Evolutionary conservation across 2,888 invertebrate genomes (phyloP), one percentile per base, ranked within the genome.

Genomic region (Formica aserva): DNA sequence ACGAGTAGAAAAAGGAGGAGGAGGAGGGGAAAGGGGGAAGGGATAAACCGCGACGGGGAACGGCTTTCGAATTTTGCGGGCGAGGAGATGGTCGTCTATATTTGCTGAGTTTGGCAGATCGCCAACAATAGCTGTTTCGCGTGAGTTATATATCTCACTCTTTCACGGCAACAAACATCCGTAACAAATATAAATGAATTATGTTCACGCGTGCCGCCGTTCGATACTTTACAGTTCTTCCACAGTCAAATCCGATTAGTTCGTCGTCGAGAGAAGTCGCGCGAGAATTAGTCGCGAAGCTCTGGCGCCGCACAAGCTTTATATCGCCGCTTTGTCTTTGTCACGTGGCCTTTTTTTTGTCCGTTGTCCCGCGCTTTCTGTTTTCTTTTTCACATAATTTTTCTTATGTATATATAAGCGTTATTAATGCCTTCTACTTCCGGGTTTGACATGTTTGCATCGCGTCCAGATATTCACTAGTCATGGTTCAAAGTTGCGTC

Each of bases 141-240:
- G 85, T 85, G 88, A 88, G 90, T 92, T 92, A 92, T 94, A 52
- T n/a, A 93, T 93, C 92, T 93, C 93, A 92, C 93, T 92, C 93
- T 92, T 92, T 65, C 92, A 93, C 92, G 92, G 93, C 91, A 93
- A 93, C 92, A 52, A 52, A 52, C 52, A 52, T n/a, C 92, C 92
- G 93, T 93, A 94, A 93, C 94, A 94, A 94, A 94, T 94, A 92
- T 94, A 92, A 93, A 92, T 94, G 94, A 94, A 93, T 94, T 94
- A 94, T 93, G 92, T 90, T 88, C 91, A 91, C 92, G 92, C 92
- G 92, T 92, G 91, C 91, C 91, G 91, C 90, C 91, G 91, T 91
- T 93, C 92, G 91, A 92, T 93, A 92, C 91, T 93, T 94, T 91
- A 92, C 90, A 91, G 90, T 52, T n/a, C 52, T 52, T n/a, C 86